These are phyloP conservation scores for Rostratula benghalensis DNA, from an alignment of 2,113 vertebrate genomes.

Conservation along the genomic window DNA sequence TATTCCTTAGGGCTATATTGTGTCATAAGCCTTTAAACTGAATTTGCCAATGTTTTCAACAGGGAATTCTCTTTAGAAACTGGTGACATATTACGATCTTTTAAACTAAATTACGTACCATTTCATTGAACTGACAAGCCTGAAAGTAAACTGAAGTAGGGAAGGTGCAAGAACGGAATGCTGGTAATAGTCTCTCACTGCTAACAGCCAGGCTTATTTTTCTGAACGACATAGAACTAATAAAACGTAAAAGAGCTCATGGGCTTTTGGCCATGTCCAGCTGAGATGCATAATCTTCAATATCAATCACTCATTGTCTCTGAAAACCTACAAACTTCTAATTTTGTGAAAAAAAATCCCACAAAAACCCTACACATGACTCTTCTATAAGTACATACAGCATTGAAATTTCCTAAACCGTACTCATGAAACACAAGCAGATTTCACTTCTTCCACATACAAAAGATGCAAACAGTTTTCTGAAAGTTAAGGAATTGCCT, in stretches of 20 bases:
- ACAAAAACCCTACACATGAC: rapidly evolving
- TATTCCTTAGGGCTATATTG: constrained; percentile 46
- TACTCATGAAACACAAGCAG: background rate
- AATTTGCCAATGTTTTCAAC: constrained; percentile 52
- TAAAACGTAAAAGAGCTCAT: background rate
- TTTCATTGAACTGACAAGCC: constrained; percentile 36
- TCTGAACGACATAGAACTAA: background rate
- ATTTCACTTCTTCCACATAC: background rate
- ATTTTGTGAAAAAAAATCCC: background rate
- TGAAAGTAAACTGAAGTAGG: background rate
- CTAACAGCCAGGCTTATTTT: background rate
- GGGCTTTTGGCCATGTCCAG: background rate
- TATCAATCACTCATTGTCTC: background rate
- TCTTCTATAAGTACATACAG: background rate
- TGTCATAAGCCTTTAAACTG: constrained; percentile 45
- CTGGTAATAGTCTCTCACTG: background rate
- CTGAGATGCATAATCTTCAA: background rate
- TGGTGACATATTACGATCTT: constrained; percentile 23
- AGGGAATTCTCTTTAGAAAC: constrained; percentile 56
- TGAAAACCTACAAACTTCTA: background rate
- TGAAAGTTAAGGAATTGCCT: background rate
- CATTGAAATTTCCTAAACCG: background rate
- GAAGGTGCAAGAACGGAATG: background rate
- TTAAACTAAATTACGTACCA: constrained; percentile 32
- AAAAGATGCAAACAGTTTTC: background rate